Evolutionary conservation across 2,113 vertebrate species (phyloP), one percentile per base, ranked within the genome.

Genomic region (Hypomesus transpacificus): DNA sequence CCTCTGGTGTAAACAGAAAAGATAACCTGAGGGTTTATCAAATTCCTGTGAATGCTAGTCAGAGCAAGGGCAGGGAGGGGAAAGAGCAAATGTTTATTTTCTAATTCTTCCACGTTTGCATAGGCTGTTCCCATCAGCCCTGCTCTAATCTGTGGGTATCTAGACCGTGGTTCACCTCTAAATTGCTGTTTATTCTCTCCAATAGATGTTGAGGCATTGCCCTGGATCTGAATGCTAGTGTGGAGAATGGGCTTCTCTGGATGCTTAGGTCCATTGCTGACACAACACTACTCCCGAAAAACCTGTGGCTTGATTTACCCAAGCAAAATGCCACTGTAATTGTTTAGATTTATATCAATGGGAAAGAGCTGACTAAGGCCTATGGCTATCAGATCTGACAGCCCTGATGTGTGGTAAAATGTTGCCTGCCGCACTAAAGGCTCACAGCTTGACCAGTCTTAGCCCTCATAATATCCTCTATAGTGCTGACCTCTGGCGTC

Each of bases 321-420:
- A 81, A 85, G 88, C 80, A 87, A 89, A 91, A 89, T 89, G 87
- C 85, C 85, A 81, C 82, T 51, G 87, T 91, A 92, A 92, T 91
- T 90, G 91, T 89, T 78, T 87, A 90, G 88, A 90, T 92, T 90
- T 89, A 88, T 91, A 91, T 91, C 89, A 91, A 91, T 87, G 80
- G 86, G 81, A 86, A 92, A 89, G 73, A 81, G 91, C 90, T 91
- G 91, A 92, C 86, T 69, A 85, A 86, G 89, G 83, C 76, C 71
- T 81, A 68, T 80, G 62, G 86, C 88, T 88, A 90, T 89, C 89
- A 90, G 91, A 91, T 90, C 86, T 88, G 89, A 91, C 86, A 90
- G 87, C 80, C 86, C 77, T 87, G 87, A 92, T 86, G 85, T 87
- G 87, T 86, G 84, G 83, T 89, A 80, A 82, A 88, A 84, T 87